Evolutionary conservation across 2,797 vertebrate genomes (phyloP).

Genomic region (Falco novaeseelandiae): DNA sequence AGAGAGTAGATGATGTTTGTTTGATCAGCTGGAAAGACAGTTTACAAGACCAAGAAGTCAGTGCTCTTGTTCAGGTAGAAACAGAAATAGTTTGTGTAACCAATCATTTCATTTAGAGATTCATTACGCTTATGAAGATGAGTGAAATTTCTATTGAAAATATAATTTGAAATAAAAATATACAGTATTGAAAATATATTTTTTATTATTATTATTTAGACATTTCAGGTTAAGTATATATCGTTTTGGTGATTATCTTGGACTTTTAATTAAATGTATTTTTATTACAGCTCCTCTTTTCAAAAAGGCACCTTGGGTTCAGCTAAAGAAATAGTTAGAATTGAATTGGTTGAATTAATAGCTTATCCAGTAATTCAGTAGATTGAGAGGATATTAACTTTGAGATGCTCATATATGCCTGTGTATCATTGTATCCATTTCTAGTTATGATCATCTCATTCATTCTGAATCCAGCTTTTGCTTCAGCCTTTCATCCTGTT

Average conservation of each 20-base stretch:
- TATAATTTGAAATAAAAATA: not conserved
- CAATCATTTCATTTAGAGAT: not conserved
- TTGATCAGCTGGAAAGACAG: not conserved
- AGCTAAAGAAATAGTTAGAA: not conserved
- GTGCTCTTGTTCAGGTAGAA: not conserved
- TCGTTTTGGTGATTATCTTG: not conserved
- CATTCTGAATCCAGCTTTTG: not conserved
- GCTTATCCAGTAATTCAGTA: not conserved
- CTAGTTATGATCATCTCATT: not conserved
- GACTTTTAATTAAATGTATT: not conserved
- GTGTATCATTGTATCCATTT: not conserved
- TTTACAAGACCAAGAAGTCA: not conserved
- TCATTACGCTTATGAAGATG: not conserved
- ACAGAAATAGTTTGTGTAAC: not conserved
- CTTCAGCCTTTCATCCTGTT: not conserved
- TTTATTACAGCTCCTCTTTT: not conserved
- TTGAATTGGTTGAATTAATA: not conserved
- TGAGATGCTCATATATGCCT: not conserved
- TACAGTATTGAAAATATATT: not conserved
- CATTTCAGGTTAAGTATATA: not conserved
- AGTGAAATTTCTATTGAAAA: not conserved
- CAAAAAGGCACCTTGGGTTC: not conserved
- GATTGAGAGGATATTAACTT: not conserved
- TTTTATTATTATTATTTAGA: not conserved
- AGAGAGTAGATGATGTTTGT: not conserved